Evolutionary conservation across 2,113 vertebrate species (phyloP), one percentile per base, ranked within the genome.

Genomic region (Turdus rufiventris): DNA sequence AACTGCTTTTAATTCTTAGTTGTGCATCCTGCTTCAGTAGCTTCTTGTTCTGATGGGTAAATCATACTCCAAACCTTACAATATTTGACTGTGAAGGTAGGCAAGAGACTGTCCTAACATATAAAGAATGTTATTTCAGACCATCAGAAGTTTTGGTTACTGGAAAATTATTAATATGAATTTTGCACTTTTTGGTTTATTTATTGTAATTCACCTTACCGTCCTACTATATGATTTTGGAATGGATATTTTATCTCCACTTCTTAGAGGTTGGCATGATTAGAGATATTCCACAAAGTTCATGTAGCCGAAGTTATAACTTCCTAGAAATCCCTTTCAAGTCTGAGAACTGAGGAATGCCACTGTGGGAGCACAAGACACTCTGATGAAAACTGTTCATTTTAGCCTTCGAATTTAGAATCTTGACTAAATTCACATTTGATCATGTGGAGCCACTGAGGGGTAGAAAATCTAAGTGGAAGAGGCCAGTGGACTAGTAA

Each of bases 371-470:
- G 36, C 24, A n/a, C 12, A 62, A 66, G 34, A 28, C 9, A 54
- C 2, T 3, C 2, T 3, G 21, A 17, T 82, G 29, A 75, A 66
- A 88, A 53, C 14, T 29, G 8, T 6, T 54, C 3, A 28, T n/a
- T 67, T 33, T n/a, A 56, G 43, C 5, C 5, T 3, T 71, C 2
- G 0, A 67, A 53, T 9, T 45, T 7, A 63, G 14, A 86, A 63
- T 9, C 5, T 21, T 74, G 23, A 78, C 20, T 71, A 75, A 61
- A 62, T 67, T 88, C 51, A 50, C 4, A 34, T 67, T 38, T 61
- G 10, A 18, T n/a, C 57, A 2, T 72, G 12, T 2, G 1, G 47
- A 89, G 6, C 11, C 13, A 40, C 2, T 2, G 23, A 50, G 3
- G n/a, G 7, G 10, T 68, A 40, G 1, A 7, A 51, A 8, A 23